Conservation (phyloP, 2,797 vertebrate species). For the Chromobotia macracanthus region DNA sequence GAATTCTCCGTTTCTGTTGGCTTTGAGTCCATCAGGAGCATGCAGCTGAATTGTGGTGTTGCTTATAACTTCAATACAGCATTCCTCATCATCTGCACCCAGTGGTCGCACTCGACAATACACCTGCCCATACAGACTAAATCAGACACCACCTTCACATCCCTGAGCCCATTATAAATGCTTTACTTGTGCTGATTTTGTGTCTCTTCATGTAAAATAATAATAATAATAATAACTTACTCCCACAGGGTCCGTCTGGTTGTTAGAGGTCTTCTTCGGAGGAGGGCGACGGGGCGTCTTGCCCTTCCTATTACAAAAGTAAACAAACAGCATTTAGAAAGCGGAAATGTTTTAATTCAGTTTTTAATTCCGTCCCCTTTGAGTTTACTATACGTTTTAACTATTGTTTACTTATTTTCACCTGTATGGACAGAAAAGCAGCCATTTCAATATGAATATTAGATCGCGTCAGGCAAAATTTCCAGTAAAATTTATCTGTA, state of each 20-base stretch:
- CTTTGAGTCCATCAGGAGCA: conserved; percentile 86
- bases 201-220: not conserved
- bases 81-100: conserved; percentile 78
- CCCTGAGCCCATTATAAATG: too few relatives aligned
- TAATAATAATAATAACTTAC: conserved; percentile 77
- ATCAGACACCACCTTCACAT: not conserved
- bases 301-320: conserved; percentile 72
- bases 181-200: not conserved
- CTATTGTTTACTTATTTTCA: too few relatives aligned
- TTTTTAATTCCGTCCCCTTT: not conserved
- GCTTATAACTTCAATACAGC: conserved; percentile 92
- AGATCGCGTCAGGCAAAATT: not conserved
- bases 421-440: not conserved
- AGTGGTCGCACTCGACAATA: conserved; percentile 92
- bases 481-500: too few relatives aligned
- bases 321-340: not conserved
- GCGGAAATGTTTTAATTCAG: not conserved
- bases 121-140: conserved; percentile 74
- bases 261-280: conserved; percentile 80
- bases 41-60: conserved; percentile 89
- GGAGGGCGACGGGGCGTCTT: conserved; percentile 81
- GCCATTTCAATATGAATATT: not conserved
- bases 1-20: conserved; percentile 89
- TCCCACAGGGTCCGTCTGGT: conserved; percentile 89
- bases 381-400: too few relatives aligned